These are phyloP conservation scores for Zosterops borbonicus DNA, from an alignment of 2,113 vertebrate species.

Conservation along the genomic window DNA sequence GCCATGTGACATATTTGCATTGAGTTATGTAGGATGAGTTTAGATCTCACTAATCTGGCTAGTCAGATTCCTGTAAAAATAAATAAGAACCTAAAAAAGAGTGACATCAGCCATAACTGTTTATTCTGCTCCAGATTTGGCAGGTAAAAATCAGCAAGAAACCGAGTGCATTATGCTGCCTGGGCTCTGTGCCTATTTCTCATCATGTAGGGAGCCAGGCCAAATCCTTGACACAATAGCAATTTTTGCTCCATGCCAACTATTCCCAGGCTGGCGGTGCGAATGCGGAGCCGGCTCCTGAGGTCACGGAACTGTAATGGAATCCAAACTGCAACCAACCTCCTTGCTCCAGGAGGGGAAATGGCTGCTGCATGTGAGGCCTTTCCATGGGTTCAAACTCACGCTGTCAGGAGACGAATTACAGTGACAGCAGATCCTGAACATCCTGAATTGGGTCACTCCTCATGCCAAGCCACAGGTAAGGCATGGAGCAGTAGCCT, in stretches of 20 bases:
- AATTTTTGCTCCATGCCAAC: conserved; percentile 60
- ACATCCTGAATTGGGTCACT: not conserved
- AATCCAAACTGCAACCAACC: not conserved
- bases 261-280: conserved; percentile 44
- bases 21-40: not conserved
- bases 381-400: not conserved
- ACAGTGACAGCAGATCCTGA: not conserved
- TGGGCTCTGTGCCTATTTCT: conserved; percentile 55
- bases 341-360: not conserved
- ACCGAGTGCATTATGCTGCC: conserved; percentile 41
- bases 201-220: conserved; percentile 48
- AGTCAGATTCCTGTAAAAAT: conserved; percentile 32
- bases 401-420: not conserved
- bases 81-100: conserved; percentile 38
- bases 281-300: not conserved
- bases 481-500: not conserved
- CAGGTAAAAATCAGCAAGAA: conserved; percentile 63
- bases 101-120: conserved; percentile 45
- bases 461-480: not conserved
- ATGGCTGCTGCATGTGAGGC: not conserved
- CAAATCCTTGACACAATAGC: conserved; percentile 67
- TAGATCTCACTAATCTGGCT: not conserved
- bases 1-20: not conserved
- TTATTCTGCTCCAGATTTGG: conserved; percentile 51
- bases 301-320: conserved; percentile 51